Evolutionary conservation across 2,113 vertebrate genomes (phyloP).

Genomic region (Pelusios castaneus): DNA sequence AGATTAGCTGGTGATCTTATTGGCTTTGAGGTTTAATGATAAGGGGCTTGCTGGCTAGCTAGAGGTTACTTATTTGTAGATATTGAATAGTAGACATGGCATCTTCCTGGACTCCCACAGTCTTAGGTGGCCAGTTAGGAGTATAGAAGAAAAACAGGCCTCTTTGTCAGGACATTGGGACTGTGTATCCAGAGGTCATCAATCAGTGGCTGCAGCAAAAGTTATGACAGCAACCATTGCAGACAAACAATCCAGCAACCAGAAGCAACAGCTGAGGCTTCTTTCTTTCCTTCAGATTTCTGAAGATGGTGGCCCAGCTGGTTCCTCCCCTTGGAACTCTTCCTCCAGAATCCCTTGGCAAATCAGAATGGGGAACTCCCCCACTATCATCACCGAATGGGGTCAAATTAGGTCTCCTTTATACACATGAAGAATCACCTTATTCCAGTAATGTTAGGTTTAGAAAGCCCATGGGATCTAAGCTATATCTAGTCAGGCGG

Average conservation of each 20-base stretch:
- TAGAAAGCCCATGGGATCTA: neutral
- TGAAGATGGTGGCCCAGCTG: neutral
- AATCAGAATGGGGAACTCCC: neutral
- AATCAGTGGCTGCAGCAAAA: neutral
- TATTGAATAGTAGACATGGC: neutral
- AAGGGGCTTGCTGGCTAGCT: neutral
- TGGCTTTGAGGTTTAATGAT: neutral
- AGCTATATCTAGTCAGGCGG: neutral
- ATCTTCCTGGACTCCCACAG: rapidly evolving
- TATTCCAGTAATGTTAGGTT: neutral
- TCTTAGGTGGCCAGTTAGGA: neutral
- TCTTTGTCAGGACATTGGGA: neutral
- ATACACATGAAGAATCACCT: neutral
- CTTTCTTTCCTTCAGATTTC: neutral
- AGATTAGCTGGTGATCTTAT: neutral
- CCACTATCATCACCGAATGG: neutral
- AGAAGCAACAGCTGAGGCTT: neutral
- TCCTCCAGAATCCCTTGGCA: neutral
- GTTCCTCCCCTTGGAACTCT: neutral
- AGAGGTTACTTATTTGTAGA: neutral
- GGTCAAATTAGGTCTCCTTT: neutral
- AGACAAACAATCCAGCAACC: neutral
- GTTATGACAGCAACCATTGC: rapidly evolving
- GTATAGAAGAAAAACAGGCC: neutral
- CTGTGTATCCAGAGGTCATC: neutral